Conservation (phyloP, 92 coral and sea anemone genomes). For the Phymanthus crucifer region DNA sequence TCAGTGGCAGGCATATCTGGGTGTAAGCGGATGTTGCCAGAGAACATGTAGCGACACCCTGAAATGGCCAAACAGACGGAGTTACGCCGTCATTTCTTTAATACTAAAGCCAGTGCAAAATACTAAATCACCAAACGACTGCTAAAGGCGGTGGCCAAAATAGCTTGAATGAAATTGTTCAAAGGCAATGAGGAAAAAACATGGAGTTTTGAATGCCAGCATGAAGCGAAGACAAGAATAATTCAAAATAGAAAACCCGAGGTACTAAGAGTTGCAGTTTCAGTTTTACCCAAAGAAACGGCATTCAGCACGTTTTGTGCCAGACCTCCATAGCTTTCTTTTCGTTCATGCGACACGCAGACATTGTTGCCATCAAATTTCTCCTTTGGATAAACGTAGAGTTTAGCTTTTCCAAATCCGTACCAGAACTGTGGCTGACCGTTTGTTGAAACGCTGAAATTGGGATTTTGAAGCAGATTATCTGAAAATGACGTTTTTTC, state of each 20-base stretch:
- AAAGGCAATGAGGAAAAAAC: too few relatives aligned
- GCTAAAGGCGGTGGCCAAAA: too few relatives aligned
- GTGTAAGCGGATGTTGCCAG: background rate
- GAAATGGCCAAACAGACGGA: background rate
- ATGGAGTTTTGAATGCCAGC: too few relatives aligned
- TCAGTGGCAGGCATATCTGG: constrained; percentile 7
- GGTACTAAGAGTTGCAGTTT: too few relatives aligned
- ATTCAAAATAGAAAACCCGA: too few relatives aligned
- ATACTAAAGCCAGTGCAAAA: too few relatives aligned
- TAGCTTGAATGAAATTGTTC: too few relatives aligned
- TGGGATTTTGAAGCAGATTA: background rate
- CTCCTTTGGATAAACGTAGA: background rate
- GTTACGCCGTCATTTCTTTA: background rate
- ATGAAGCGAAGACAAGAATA: too few relatives aligned
- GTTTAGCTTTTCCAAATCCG: constrained; percentile 6
- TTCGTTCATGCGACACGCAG: background rate
- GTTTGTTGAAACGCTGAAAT: background rate
- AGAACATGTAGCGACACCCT: constrained; percentile 4
- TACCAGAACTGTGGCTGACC: constrained; percentile 2
- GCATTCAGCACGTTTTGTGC: background rate
- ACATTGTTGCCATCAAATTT: background rate
- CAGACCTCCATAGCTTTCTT: constrained; percentile 1
- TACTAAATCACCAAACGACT: too few relatives aligned
- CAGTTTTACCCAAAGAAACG: background rate
- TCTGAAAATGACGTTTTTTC: background rate